These are phyloP conservation scores for Ochotona princeps DNA, from an alignment of 2,113 vertebrate species.

Conservation along the genomic window DNA sequence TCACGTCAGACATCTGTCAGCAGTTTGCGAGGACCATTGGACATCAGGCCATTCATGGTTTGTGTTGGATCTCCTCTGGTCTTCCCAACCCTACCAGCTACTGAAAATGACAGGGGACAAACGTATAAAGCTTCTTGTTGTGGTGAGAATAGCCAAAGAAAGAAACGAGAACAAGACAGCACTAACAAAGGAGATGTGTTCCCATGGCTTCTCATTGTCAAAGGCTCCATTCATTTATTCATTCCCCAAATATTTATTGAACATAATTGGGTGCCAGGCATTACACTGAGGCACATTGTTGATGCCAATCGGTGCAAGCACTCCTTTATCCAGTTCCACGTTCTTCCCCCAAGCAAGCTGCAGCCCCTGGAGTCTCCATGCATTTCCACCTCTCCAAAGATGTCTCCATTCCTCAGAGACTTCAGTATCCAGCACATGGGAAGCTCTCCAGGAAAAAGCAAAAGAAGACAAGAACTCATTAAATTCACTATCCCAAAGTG, in stretches of 20 bases:
- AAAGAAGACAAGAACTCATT: neutral
- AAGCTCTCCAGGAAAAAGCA: neutral
- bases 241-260: slow-evolving; percentile 30
- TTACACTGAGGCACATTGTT: neutral
- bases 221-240: slow-evolving; percentile 41
- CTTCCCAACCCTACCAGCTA: slow-evolving; percentile 82
- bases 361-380: neutral
- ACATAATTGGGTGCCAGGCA: neutral
- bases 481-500: neutral
- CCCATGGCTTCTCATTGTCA: slow-evolving; percentile 38
- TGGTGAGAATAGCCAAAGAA: slow-evolving; percentile 35
- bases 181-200: slow-evolving; percentile 36
- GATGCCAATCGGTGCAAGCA: neutral
- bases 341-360: neutral
- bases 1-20: slow-evolving; percentile 86
- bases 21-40: slow-evolving; percentile 82
- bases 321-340: neutral
- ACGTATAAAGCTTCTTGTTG: slow-evolving; percentile 35
- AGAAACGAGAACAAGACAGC: slow-evolving; percentile 15
- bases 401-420: neutral
- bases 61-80: slow-evolving; percentile 84
- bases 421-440: neutral
- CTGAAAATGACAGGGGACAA: slow-evolving; percentile 71
- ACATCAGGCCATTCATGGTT: slow-evolving; percentile 84
- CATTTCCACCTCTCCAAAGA: neutral